Conservation (phyloP, 2,888 invertebrate species). For the Eristalinus aeneus region DNA sequence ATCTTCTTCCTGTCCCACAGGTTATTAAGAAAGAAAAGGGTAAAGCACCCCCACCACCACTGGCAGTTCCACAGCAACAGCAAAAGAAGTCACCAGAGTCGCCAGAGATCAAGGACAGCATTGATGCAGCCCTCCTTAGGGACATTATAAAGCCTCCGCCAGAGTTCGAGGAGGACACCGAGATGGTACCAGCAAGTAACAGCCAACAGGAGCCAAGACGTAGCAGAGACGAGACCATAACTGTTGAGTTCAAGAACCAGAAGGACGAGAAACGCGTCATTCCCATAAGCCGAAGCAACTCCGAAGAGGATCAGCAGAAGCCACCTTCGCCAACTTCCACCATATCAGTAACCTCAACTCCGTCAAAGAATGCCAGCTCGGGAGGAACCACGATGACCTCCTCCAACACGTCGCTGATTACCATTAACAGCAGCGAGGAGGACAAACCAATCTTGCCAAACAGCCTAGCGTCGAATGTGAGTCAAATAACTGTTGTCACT, state of each 20-base stretch:
- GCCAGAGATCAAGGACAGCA: constrained; percentile 41
- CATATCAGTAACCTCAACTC: constrained; percentile 62
- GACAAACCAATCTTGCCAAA: constrained; percentile 84
- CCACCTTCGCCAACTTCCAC: constrained; percentile 77
- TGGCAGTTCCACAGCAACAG: constrained; percentile 75
- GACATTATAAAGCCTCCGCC: constrained; percentile 73
- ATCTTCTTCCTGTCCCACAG: constrained; percentile 77
- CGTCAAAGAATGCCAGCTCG: constrained; percentile 42
- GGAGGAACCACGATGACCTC: constrained; percentile 74
- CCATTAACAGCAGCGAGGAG: constrained; percentile 77
- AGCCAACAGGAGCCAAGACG: constrained; percentile 10
- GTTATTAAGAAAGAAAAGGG: constrained; percentile 91
- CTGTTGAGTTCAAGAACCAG: constrained; percentile 70
- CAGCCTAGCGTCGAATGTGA: constrained; percentile 86
- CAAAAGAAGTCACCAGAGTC: constrained; percentile 32
- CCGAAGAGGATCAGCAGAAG: constrained; percentile 60
- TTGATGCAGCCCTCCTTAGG: constrained; percentile 39
- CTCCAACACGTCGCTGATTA: constrained; percentile 79
- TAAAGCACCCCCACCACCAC: constrained; percentile 87
- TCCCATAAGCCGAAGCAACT: constrained; percentile 66
- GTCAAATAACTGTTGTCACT: constrained; percentile 91
- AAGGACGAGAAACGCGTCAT: constrained; percentile 71
- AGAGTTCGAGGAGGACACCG: constrained; percentile 70
- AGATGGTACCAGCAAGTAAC: constrained; percentile 20
- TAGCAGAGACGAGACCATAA: constrained; percentile 63